A percentile compares a stretch with the other conserved stretches of the same genome.
phyloP scores from a whole-genome alignment of 2,797 vertebrate species.

The Rhinella marina region DNA sequence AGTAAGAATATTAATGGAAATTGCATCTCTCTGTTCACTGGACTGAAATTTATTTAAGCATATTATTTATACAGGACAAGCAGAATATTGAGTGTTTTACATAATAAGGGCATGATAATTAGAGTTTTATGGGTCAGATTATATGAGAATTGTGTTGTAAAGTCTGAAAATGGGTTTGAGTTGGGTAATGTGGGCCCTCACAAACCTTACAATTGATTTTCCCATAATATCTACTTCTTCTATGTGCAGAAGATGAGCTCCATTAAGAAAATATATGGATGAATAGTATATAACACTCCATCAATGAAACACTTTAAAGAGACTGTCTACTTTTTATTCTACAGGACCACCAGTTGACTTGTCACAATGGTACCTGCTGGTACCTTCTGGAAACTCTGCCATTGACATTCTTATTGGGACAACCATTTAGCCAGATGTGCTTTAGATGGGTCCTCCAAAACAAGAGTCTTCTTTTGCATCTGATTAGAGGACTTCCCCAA shows the following conservation, averaged over 20 bases:
- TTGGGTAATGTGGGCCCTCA: neutral
- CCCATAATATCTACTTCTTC: neutral
- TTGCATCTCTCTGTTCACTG: neutral
- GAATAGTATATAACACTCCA: neutral
- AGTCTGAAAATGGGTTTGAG: neutral
- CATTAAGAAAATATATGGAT: neutral
- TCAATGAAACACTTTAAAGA: neutral
- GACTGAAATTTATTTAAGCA: neutral
- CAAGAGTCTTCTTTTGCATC: too few relatives aligned
- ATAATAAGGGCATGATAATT: neutral
- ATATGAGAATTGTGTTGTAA: neutral
- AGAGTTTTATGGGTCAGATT: neutral
- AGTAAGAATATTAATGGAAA: neutral
- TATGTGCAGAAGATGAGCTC: neutral
- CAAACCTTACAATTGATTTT: neutral
- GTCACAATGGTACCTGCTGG: neutral
- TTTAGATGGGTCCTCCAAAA: too few relatives aligned
- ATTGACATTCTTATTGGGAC: neutral
- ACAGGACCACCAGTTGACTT: neutral
- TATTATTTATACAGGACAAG: neutral
- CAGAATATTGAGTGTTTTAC: neutral
- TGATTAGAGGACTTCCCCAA: neutral
- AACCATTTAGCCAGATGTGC: neutral
- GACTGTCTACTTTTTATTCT: neutral
- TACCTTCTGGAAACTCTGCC: neutral